phyloP scores from a whole-genome alignment of 2,113 vertebrate genomes.

The Planiliza haematocheilus region DNA sequence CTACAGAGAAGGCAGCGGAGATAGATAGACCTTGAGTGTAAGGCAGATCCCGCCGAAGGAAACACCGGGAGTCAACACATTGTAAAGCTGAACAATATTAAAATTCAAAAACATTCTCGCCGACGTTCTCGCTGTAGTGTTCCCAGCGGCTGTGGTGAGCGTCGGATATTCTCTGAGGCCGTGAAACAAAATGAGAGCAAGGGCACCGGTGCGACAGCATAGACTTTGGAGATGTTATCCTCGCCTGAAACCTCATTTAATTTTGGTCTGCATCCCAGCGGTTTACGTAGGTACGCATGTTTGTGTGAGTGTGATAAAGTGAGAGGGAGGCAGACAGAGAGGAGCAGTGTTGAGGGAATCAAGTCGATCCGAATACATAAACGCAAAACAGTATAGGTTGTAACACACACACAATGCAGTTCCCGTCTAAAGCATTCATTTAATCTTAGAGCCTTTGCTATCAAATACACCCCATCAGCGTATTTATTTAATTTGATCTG shows the following conservation, averaged over 20 bases:
- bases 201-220: conserved; percentile 37
- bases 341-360: conserved; percentile 31
- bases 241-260: conserved; percentile 55
- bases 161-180: conserved; percentile 51
- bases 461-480: conserved; percentile 49
- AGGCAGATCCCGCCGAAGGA: conserved; percentile 30
- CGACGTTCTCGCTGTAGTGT: conserved; percentile 31
- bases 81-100: conserved; percentile 16
- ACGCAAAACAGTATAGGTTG: conserved; percentile 9
- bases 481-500: conserved; percentile 59
- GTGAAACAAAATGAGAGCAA: conserved; percentile 61
- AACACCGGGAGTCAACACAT: conserved; percentile 37
- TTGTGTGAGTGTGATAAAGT: conserved; percentile 15
- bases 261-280: conserved; percentile 47
- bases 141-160: conserved; percentile 29
- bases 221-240: conserved; percentile 39
- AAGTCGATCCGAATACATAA: conserved; percentile 44
- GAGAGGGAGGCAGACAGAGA: neutral
- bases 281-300: conserved; percentile 25
- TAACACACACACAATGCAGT: neutral
- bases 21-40: conserved; percentile 36
- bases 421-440: conserved; percentile 34
- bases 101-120: conserved; percentile 45
- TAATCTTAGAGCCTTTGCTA: conserved; percentile 46
- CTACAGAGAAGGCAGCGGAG: conserved; percentile 54